Conservation (phyloP, 2,113 vertebrate genomes). For the Thalassarche chlororhynchos region DNA sequence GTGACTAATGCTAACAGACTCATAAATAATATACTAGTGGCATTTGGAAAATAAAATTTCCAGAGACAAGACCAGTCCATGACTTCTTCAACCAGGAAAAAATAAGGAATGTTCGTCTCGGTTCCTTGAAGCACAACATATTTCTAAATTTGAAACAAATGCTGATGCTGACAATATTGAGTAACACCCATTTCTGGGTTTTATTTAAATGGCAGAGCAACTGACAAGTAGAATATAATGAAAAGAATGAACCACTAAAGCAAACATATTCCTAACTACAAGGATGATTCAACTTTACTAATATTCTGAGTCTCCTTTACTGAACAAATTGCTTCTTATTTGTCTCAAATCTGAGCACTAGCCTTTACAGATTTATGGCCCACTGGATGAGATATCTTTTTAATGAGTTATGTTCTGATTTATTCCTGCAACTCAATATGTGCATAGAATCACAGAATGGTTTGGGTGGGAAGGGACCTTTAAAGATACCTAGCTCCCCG, state of each 20-base stretch:
- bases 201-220: conserved; percentile 27
- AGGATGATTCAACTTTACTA: background rate
- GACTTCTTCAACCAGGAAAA: conserved; percentile 20
- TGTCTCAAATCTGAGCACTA: background rate
- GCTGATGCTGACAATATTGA: background rate
- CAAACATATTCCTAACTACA: background rate
- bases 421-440: background rate
- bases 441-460: background rate
- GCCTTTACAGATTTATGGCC: background rate
- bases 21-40: background rate
- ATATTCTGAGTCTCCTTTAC: background rate
- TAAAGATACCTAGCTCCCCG: background rate
- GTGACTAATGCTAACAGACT: background rate
- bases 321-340: background rate
- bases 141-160: conserved; percentile 47
- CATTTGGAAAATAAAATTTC: conserved; percentile 29
- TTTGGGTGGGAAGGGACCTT: background rate
- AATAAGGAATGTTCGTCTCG: background rate
- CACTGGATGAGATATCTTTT: background rate
- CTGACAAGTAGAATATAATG: background rate
- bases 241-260: conserved; percentile 14
- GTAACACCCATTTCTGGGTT: background rate
- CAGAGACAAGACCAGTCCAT: background rate
- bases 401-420: background rate
- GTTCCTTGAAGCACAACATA: background rate